A percentile compares a stretch with the other conserved stretches of the same genome.
These are phyloP conservation scores for Forbesichthys papilliferus DNA, from an alignment of 2,113 vertebrate species.

Conservation along the genomic window DNA sequence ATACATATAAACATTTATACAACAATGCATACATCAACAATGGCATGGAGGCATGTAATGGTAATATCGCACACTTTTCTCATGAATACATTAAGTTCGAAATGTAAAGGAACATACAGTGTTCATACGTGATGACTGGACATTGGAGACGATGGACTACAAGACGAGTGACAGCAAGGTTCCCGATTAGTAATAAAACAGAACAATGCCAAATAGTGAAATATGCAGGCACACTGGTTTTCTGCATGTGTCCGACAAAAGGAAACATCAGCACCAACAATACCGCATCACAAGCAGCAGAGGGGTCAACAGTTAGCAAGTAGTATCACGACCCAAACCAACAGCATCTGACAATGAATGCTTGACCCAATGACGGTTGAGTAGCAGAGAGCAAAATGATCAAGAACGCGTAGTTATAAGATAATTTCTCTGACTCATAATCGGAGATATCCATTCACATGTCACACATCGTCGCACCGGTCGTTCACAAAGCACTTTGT, in stretches of 20 bases:
- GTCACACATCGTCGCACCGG: too few species aligned
- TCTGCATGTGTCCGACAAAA: slow-evolving; percentile 13
- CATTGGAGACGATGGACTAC: slow-evolving; percentile 15
- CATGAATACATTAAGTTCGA: slow-evolving; percentile 14
- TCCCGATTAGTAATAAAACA: background rate
- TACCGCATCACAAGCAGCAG: background rate
- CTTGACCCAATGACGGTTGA: too few species aligned
- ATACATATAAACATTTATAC: too few species aligned
- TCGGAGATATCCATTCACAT: too few species aligned
- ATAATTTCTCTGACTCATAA: too few species aligned
- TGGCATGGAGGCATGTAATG: background rate
- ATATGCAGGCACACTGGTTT: slow-evolving; percentile 8
- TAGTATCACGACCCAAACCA: background rate
- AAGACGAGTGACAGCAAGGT: slow-evolving; percentile 15
- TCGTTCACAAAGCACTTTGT: too few species aligned
- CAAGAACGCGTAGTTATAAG: too few species aligned
- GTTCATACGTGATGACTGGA: slow-evolving; percentile 3
- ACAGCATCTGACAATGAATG: background rate
- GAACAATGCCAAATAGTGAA: slow-evolving; percentile 18
- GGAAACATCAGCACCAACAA: slow-evolving; percentile 24
- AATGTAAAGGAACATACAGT: slow-evolving; percentile 14
- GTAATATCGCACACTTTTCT: background rate
- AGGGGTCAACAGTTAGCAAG: slow-evolving; percentile 7
- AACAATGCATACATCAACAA: too few species aligned
- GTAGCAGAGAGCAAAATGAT: too few species aligned